These are phyloP conservation scores for Iguana delicatissima DNA, from an alignment of 2,797 vertebrate genomes.

Conservation along the genomic window DNA sequence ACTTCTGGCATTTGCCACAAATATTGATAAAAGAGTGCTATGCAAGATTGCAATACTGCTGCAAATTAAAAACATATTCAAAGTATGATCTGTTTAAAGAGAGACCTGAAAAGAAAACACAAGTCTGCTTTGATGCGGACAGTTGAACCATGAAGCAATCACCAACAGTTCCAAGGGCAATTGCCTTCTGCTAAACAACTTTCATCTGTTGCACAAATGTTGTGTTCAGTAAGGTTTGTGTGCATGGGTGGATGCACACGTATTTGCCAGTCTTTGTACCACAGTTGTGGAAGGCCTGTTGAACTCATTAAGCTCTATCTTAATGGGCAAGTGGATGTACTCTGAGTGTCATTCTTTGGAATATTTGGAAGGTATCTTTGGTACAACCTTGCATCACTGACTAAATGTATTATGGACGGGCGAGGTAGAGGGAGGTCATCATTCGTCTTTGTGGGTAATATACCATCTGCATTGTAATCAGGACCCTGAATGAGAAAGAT, in stretches of 20 bases:
- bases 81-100: constrained; percentile 22
- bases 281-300: constrained; percentile 36
- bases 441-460: constrained; percentile 40
- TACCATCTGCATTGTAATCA: constrained; percentile 24
- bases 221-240: not conserved
- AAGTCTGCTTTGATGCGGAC: not conserved
- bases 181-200: not conserved
- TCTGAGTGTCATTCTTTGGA: not conserved
- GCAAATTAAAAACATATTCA: constrained; percentile 55
- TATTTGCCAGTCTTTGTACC: constrained; percentile 10
- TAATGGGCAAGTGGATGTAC: constrained; percentile 4
- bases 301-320: not conserved
- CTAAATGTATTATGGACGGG: not conserved
- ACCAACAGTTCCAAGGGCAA: constrained; percentile 19
- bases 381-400: constrained; percentile 3
- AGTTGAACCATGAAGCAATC: constrained; percentile 39
- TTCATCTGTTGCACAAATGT: constrained; percentile 1
- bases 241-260: not conserved
- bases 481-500: not conserved
- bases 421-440: not conserved
- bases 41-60: constrained; percentile 45
- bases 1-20: constrained; percentile 40
- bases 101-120: constrained; percentile 33
- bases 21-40: constrained; percentile 44
- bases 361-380: constrained; percentile 3